Evolutionary conservation across 2,113 vertebrate genomes (phyloP).

Genomic region (Rhynchomys soricoides): DNA sequence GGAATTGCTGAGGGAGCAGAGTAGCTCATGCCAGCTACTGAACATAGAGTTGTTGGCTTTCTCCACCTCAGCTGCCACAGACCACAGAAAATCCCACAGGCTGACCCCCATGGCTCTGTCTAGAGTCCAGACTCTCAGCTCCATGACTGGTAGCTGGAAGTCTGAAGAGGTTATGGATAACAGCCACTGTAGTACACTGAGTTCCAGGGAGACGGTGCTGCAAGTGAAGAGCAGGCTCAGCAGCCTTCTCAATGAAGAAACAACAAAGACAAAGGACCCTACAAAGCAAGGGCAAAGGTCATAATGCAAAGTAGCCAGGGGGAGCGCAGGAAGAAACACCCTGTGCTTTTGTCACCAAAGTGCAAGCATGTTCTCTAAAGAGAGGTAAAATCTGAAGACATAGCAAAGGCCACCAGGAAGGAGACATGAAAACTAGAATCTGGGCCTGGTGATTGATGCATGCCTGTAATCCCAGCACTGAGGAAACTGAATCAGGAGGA

Average conservation of each 20-base stretch:
- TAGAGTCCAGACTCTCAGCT: background rate
- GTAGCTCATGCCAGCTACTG: background rate
- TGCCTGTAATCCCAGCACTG: background rate
- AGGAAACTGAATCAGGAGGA: background rate
- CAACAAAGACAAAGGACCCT: background rate
- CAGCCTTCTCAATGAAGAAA: background rate
- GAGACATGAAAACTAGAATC: background rate
- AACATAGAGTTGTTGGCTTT: background rate
- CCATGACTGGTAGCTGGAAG: background rate
- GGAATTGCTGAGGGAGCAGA: constrained; percentile 44
- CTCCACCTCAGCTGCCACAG: background rate
- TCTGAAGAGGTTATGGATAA: background rate
- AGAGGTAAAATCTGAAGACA: background rate
- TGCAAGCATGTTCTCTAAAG: background rate
- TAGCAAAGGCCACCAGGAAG: background rate
- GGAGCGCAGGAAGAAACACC: background rate
- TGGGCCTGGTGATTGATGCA: background rate
- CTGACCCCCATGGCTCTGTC: background rate
- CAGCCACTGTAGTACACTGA: background rate
- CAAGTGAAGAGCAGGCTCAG: background rate
- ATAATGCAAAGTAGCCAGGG: background rate
- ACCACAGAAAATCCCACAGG: background rate
- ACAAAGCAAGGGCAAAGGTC: too few relatives aligned
- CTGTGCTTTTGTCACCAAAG: background rate
- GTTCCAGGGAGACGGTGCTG: background rate